A percentile compares a stretch with the other conserved stretches of the same genome.
phyloP scores from a whole-genome alignment of 1,140 invertebrate genomes.

The Portunus trituberculatus region DNA sequence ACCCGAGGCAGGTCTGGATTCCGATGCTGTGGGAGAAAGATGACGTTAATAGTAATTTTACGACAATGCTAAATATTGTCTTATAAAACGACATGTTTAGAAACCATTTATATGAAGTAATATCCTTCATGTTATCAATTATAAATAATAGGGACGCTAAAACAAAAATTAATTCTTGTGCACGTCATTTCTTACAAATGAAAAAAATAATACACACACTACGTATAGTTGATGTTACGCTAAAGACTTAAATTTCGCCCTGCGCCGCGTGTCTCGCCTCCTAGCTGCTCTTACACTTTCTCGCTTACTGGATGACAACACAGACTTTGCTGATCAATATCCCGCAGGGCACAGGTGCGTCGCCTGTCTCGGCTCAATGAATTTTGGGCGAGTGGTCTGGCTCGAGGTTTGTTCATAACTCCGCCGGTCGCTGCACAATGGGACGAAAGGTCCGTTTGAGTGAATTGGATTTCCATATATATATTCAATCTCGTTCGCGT shows the following conservation, averaged over 20 bases:
- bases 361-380: not conserved
- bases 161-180: too few species aligned
- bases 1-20: not conserved
- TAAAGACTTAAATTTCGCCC: not conserved
- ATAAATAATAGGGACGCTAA: too few species aligned
- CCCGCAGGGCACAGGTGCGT: conserved; percentile 15
- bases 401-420: not conserved
- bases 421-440: not conserved
- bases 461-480: conserved; percentile 24
- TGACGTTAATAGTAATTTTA: not conserved
- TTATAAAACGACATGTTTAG: too few species aligned
- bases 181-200: too few species aligned
- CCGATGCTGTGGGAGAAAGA: conserved; percentile 44
- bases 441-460: conserved; percentile 15
- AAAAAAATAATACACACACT: too few species aligned
- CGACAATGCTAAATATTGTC: not conserved
- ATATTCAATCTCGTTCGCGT: conserved; percentile 1
- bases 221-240: not conserved
- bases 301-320: not conserved
- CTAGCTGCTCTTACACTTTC: not conserved
- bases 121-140: too few species aligned
- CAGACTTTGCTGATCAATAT: conserved; percentile 17
- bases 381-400: conserved; percentile 1
- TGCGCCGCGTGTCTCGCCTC: not conserved
- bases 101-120: too few species aligned